A percentile compares a stretch with the other conserved stretches of the same genome.
Evolutionary conservation across 1,140 invertebrate species (phyloP).

Genomic region (Dryas iulia): DNA sequence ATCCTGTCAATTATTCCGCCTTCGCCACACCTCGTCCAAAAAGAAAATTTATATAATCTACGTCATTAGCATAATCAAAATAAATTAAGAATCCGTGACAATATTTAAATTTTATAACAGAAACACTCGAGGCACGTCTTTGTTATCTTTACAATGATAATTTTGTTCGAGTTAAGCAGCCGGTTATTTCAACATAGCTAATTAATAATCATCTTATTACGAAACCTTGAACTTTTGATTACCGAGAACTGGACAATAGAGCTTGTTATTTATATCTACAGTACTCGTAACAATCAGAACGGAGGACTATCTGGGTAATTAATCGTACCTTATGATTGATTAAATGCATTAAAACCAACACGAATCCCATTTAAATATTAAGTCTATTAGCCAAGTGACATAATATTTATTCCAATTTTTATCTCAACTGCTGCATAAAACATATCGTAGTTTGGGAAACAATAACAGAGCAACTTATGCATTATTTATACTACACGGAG

Average conservation of each 20-base stretch:
- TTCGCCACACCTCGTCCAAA: neutral
- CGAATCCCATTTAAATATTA: conserved; percentile 76
- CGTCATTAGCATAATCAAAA: conserved; percentile 37
- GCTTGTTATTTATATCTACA: conserved; percentile 66
- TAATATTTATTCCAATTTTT: conserved; percentile 70
- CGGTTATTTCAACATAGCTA: conserved; percentile 65
- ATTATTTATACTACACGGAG: conserved; percentile 51
- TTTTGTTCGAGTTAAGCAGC: conserved; percentile 55
- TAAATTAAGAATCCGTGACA: conserved; percentile 46
- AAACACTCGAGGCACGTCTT: conserved; percentile 55
- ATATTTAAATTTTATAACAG: conserved; percentile 47
- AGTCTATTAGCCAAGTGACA: conserved; percentile 72
- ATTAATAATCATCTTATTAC: conserved; percentile 76
- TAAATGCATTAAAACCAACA: conserved; percentile 75
- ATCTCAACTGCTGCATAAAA: conserved; percentile 64
- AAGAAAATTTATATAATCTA: conserved; percentile 32
- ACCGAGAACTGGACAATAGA: conserved; percentile 67
- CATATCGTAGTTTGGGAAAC: conserved; percentile 61
- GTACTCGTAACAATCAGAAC: conserved; percentile 56
- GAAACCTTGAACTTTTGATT: conserved; percentile 76
- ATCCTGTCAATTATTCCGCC: neutral
- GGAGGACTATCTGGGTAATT: conserved; percentile 73
- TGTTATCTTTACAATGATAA: conserved; percentile 60
- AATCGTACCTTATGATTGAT: conserved; percentile 78
- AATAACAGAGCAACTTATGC: conserved; percentile 57